Evolutionary conservation across 2,888 invertebrate species (phyloP).

Genomic region (Pristionchus maxplancki): DNA sequence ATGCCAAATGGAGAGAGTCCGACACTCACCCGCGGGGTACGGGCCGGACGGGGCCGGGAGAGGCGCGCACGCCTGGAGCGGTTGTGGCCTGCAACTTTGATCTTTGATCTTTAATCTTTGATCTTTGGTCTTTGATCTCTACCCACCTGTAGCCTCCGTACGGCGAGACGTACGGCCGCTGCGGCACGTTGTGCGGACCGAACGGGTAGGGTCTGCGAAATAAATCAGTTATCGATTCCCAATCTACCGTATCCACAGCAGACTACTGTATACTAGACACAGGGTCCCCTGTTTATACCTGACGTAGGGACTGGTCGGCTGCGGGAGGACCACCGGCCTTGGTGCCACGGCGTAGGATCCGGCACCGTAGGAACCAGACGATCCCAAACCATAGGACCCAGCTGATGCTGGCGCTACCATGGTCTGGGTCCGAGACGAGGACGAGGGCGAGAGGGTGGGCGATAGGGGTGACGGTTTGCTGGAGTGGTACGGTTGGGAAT

Average conservation of each 20-base stretch:
- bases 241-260: background rate
- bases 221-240: background rate
- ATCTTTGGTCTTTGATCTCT: no score
- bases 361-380: no score
- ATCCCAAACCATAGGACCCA: background rate
- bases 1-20: background rate
- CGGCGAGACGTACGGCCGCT: constrained; percentile 25
- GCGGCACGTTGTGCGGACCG: constrained; percentile 33
- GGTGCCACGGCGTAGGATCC: constrained; percentile 12
- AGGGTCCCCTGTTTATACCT: no score
- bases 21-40: background rate
- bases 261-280: background rate
- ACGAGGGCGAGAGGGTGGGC: constrained; percentile 9
- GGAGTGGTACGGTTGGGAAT: background rate
- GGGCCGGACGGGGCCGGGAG: background rate
- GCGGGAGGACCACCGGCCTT: background rate
- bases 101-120: no score
- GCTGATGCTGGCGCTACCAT: background rate
- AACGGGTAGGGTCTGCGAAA: constrained; percentile 45
- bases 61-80: no score
- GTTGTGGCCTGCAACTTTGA: background rate
- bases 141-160: constrained; percentile 28
- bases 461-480: background rate
- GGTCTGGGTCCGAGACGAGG: background rate
- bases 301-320: constrained; percentile 5